Base-by-base conservation (phyloP, 2,888 invertebrate species). In the Hecatera dysodea region DNA sequence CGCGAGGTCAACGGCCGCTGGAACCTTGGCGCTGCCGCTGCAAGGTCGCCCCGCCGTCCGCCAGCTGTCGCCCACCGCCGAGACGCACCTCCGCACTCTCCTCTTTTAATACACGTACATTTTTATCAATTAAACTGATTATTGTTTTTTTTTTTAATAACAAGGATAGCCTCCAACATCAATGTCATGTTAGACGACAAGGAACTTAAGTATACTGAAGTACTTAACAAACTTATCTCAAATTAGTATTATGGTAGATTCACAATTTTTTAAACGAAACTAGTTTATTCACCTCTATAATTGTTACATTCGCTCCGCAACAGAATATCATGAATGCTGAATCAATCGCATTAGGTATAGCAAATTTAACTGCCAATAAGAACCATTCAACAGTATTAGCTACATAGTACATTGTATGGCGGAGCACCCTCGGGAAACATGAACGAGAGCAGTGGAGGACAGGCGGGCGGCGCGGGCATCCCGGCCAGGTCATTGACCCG, bases 21-120 rank as follows among this genome's bases (percentile, higher is more conserved):
- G 84, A 88, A 90, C 91, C 92, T 92, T 90, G 92, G 86, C 88
- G 90, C 81, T 84, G 87, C 73, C 87, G 88, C 86, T 87, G 90
- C 92, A 92, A 92, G 92, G 92, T 85, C 85, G 85, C 74, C 71
- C 61, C 72, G 67, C 36, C 85, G 74, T 24, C 89, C 90, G 91
- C 87, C 83, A 84, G 82, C 82, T 81, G 81, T 79, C 83, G 78
- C 78, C 69, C 73, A 66, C 71, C 66, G 66, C 24, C 48, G 53
- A 63, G 59, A 50, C 75, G 77, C 48, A 55, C 72, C 75, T 63
- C 52, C 61, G 44, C 39, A 29, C 53, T 61, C 48, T 55, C 62
- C 33, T 53, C 60, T 60, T 72, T 59, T 65, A 39, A 48, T 46
- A 60, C 48, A 44, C n/a, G 27, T 19, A 57, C 46, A 52, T 19